A percentile compares a stretch with the other conserved stretches of the same genome.
These are phyloP conservation scores for Micrasema longulum DNA, from an alignment of 1,140 invertebrate species.

Conservation along the genomic window DNA sequence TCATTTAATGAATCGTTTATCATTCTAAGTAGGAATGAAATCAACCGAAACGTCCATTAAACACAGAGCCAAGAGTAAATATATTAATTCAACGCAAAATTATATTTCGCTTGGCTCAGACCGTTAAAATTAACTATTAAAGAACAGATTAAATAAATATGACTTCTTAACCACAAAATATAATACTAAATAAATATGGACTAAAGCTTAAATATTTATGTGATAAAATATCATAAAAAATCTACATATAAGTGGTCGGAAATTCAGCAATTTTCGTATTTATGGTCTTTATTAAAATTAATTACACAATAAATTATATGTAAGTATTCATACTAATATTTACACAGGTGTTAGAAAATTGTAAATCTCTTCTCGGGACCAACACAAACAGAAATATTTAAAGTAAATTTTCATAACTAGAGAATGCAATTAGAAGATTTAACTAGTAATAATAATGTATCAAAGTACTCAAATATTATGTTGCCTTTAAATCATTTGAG, in stretches of 20 bases:
- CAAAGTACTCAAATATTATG: no score
- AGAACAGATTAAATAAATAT: slow-evolving; percentile 33
- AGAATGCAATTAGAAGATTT: no score
- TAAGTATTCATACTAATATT: background rate
- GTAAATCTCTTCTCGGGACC: no score
- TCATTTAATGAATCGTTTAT: slow-evolving; percentile 54
- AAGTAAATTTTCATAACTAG: no score
- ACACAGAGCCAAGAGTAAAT: slow-evolving; percentile 39
- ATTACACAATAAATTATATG: slow-evolving; percentile 27
- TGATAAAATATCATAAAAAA: slow-evolving; percentile 27
- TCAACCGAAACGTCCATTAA: slow-evolving; percentile 52
- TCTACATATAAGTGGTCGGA: slow-evolving; percentile 12
- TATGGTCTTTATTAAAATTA: slow-evolving; percentile 11
- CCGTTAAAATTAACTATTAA: slow-evolving; percentile 32
- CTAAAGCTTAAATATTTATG: slow-evolving; percentile 26
- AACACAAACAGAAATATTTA: no score
- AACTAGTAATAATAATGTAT: no score
- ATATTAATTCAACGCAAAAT: slow-evolving; percentile 37
- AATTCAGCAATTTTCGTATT: slow-evolving; percentile 14
- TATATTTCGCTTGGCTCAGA: slow-evolving; percentile 48
- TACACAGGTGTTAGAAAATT: background rate
- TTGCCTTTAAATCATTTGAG: no score
- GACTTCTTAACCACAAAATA: slow-evolving; percentile 30
- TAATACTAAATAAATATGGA: slow-evolving; percentile 26
- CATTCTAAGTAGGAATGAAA: slow-evolving; percentile 41